Conservation (phyloP, 2,797 vertebrate species). For the Halcyon smyrnensis region DNA sequence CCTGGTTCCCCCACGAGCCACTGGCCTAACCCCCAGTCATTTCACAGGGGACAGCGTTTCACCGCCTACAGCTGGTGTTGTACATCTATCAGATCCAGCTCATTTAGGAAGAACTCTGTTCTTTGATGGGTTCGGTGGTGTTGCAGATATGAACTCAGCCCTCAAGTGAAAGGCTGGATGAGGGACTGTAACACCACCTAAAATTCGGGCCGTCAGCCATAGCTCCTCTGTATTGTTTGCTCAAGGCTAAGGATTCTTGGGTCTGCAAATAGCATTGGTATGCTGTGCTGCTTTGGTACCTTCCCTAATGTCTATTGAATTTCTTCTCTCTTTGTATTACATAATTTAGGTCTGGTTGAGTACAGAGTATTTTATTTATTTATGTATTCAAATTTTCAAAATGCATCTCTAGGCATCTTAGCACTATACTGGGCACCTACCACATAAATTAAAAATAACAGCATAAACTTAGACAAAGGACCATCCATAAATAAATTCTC, state of each 20-base stretch:
- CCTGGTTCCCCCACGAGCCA: not conserved
- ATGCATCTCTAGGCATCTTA: conserved; percentile 40
- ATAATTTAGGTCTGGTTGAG: conserved; percentile 51
- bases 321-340: not conserved
- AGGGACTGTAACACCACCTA: not conserved
- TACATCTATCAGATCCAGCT: not conserved
- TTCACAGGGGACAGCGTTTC: not conserved
- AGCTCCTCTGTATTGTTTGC: not conserved
- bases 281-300: not conserved
- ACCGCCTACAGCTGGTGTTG: not conserved
- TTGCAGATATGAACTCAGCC: not conserved
- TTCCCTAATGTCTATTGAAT: conserved; percentile 20
- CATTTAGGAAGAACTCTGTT: not conserved
- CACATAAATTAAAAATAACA: conserved; percentile 67
- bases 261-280: not conserved
- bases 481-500: conserved; percentile 48
- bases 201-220: not conserved
- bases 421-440: not conserved
- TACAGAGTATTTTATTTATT: conserved; percentile 63
- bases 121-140: not conserved
- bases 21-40: fast-evolving
- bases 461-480: conserved; percentile 58
- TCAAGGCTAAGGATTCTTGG: not conserved
- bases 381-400: conserved; percentile 60
- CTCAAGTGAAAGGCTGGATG: not conserved